Evolutionary conservation across 2,888 invertebrate genomes (phyloP), one percentile per base, ranked within the genome.

Genomic region (Brachyptera putata): DNA sequence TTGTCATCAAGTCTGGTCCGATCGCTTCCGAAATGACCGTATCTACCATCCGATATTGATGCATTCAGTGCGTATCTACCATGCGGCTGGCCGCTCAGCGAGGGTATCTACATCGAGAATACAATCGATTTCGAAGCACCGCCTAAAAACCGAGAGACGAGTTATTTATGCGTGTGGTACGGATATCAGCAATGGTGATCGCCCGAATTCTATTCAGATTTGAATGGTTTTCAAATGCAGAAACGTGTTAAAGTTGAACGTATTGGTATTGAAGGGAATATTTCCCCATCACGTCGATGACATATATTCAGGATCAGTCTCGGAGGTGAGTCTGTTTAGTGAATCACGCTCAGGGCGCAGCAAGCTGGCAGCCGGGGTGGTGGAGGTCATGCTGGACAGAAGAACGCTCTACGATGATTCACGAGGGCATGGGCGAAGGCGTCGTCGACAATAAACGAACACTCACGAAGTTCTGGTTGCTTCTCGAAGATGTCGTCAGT

Each of bases 361-460:
- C 95, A 1, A 87, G 91, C 61, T 89, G 89, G 74, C 88, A 93
- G 68, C 87, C 89, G 0, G 97, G 97, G 1, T 86, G 86, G 72
- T 99, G 55, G 98, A 99, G 73, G 87, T 97, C 0, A 95, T 99
- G 91, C 78, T 98, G 58, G 99, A 99, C 71, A 80, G 98, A 1
- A 80, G 96, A 43, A 90, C 96, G 0, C 80, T 92, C 3, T 95
- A 96, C 72, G 98, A 98, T 71, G 98, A 99, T 71, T 91, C 91
- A 57, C 80, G 98, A 63, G 98, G n/a, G 98, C 9, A 88, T 98
- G 81, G 94, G 93, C 1, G 95, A 98, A 73, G 95, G 95, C 18
- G 85, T 98, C 1, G 86, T 92, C 0, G 98, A 99, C 74, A 97
- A 96, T 74, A 85, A 89, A 61, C 81, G 82, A 36, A 92, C 91